phyloP scores from a whole-genome alignment of 23 tunicate genomes.

The Pegea sp. region DNA sequence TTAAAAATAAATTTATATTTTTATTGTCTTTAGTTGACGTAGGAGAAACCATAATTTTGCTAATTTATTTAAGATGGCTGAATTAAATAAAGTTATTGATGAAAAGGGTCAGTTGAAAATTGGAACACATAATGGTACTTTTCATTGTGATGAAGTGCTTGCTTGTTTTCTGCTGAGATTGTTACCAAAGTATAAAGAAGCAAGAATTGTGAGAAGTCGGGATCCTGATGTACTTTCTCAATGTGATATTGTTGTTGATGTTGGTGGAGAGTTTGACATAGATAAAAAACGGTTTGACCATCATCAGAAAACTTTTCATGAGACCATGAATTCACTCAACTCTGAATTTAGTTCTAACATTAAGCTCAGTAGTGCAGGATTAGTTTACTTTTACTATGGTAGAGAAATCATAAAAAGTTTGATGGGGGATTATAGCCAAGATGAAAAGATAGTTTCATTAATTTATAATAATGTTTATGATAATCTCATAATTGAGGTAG shows the following conservation, averaged over 20 bases:
- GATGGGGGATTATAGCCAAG: slow-evolving; percentile 1
- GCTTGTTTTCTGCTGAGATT: slow-evolving; percentile 64
- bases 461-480: slow-evolving; percentile 32
- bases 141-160: slow-evolving; percentile 96
- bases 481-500: slow-evolving; percentile 66
- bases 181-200: slow-evolving; percentile 43
- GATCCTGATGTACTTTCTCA: slow-evolving; percentile 15
- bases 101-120: slow-evolving; percentile 21
- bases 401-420: slow-evolving; percentile 20
- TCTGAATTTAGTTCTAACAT: slow-evolving; percentile 41
- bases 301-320: slow-evolving; percentile 52
- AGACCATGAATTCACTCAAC: slow-evolving; percentile 42
- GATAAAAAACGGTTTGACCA: slow-evolving; percentile 59
- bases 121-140: slow-evolving; percentile 85
- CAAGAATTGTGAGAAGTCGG: slow-evolving; percentile 57
- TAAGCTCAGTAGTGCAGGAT: slow-evolving; percentile 90
- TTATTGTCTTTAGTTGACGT: too few species aligned
- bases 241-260: slow-evolving; percentile 95
- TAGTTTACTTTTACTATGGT: slow-evolving; percentile 80
- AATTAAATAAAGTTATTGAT: too few species aligned
- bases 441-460: background rate
- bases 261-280: slow-evolving; percentile 65
- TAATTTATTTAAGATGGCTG: too few species aligned
- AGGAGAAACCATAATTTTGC: too few species aligned
- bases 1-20: too few species aligned